Percentiles rank a stretch among this genome's conserved stretches.
Evolutionary conservation across 2,888 invertebrate genomes (phyloP).

Genomic region (Drosophila barbarae): DNA sequence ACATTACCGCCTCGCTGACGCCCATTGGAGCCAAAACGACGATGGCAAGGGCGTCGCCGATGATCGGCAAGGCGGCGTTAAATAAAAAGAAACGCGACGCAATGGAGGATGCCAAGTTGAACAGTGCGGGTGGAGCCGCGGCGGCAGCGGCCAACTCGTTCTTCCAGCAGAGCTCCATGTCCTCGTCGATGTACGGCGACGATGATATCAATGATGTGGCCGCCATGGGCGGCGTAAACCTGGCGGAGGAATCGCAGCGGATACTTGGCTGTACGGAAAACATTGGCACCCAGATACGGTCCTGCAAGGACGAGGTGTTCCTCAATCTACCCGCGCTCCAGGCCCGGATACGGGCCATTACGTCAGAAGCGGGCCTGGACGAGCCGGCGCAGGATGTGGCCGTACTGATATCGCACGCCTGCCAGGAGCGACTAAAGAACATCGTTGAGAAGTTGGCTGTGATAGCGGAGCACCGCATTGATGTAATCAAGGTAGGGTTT

Average conservation of each 20-base stretch:
- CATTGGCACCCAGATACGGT: conserved; percentile 92
- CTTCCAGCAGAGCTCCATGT: conserved; percentile 81
- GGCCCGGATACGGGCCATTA: conserved; percentile 87
- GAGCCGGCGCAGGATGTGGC: conserved; percentile 93
- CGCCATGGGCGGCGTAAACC: conserved; percentile 99
- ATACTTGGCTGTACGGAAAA: conserved; percentile 94
- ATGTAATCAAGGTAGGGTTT: conserved; percentile 88
- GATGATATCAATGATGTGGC: conserved; percentile 99
- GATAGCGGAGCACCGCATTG: conserved; percentile 96
- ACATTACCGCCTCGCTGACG: conserved; percentile 61
- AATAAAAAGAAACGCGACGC: conserved; percentile 89
- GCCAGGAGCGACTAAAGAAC: conserved; percentile 94
- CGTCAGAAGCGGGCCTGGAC: conserved; percentile 88
- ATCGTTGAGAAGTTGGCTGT: conserved; percentile 94
- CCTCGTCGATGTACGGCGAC: conserved; percentile 85
- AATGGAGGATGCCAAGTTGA: conserved; percentile 62
- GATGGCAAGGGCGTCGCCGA: conserved; percentile 78
- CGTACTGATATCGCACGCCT: conserved; percentile 93
- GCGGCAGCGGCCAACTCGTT: conserved; percentile 76
- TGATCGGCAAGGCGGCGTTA: conserved; percentile 81
- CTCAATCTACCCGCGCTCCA: conserved; percentile 89
- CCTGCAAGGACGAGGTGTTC: conserved; percentile 96
- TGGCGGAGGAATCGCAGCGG: conserved; percentile 96
- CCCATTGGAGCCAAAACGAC: conserved; percentile 64
- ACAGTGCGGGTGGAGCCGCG: conserved; percentile 54